Base-by-base conservation (phyloP, 2,113 vertebrate genomes). In the Pomatostomus ruficeps region DNA sequence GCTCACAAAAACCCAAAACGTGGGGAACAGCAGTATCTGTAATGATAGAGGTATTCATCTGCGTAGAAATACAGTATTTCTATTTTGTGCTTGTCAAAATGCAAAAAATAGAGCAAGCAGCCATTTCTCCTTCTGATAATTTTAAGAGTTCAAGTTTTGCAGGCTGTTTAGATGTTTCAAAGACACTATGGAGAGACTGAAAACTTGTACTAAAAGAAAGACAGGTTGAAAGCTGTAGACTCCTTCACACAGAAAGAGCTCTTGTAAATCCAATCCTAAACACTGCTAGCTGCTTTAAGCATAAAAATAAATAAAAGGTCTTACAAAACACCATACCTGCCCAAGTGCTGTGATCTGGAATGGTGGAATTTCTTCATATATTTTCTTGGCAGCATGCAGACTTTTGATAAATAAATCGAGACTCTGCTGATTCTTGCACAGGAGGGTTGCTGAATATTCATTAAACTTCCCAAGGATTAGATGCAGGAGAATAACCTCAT, bases 301-400 rank as follows among this genome's bases (percentile, higher is more conserved):
- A 80, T 20, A 82, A 75, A 76, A 62, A 77, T 7, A 71, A 51
- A 62, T 16, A 21, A 45, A 72, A 78, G n/a, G 3, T 10, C n/a
- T 52, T 77, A n/a, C 35, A 78, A 42, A 84, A 83, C 66, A 65
- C 92, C 95, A 61, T 48, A 99, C 99, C 98, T 99, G 99, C 54
- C 98, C 98, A 48, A 99, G 98, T n/a, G 99, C 98, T 45, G 95
- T 96, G 71, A 98, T 98, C 97, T 99, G 99, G 91, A 98, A 93
- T 67, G 98, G 92, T 65, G 98, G 97, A 79, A 98, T 76, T 80
- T 98, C 98, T 10, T 96, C 52, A 83, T 96, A 98, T 15, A 98
- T 89, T 79, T 97, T 97, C 20, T 97, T 95, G 12, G 97, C 72
- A 66, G 97, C 98, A 68, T 96, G 97, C 88, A 99, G 55, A 17